Evolutionary conservation across 2,888 invertebrate genomes (phyloP).

Genomic region (Mimumesa dahlbomi): DNA sequence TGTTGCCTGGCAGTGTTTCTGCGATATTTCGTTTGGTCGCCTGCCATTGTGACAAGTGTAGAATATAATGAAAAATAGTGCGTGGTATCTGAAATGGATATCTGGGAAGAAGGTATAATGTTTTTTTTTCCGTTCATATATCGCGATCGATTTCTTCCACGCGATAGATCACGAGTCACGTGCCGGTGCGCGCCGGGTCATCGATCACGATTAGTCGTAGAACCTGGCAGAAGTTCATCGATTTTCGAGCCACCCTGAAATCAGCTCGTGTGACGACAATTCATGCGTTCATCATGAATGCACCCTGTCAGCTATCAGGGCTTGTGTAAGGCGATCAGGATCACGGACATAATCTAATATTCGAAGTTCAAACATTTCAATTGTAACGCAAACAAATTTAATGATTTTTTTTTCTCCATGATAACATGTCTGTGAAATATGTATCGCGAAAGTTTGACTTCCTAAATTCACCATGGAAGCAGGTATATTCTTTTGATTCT

Average conservation of each 20-base stretch:
- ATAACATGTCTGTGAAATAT: too few species aligned
- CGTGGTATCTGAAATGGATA: not conserved
- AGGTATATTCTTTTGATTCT: constrained; percentile 42
- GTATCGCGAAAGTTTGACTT: too few species aligned
- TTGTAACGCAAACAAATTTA: too few species aligned
- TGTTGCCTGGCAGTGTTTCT: too few species aligned
- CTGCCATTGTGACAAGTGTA: too few species aligned
- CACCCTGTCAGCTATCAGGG: not conserved
- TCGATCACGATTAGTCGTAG: constrained; percentile 58
- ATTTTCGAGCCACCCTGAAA: constrained; percentile 43
- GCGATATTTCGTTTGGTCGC: too few species aligned
- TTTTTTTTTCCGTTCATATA: constrained; percentile 36
- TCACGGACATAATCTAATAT: not conserved
- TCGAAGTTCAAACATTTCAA: too few species aligned
- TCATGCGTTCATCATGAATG: constrained; percentile 30
- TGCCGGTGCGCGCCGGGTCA: constrained; percentile 44
- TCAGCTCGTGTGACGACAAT: constrained; percentile 42
- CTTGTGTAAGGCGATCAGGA: not conserved
- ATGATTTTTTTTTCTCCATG: too few species aligned
- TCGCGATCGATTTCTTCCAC: constrained; percentile 51
- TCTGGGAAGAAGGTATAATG: constrained; percentile 30
- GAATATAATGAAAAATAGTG: not conserved
- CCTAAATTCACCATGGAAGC: too few species aligned
- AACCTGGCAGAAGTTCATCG: constrained; percentile 56
- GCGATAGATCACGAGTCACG: constrained; percentile 56